Evolutionary conservation across 2,888 invertebrate species (phyloP).

Genomic region (Philereme vetulata): DNA sequence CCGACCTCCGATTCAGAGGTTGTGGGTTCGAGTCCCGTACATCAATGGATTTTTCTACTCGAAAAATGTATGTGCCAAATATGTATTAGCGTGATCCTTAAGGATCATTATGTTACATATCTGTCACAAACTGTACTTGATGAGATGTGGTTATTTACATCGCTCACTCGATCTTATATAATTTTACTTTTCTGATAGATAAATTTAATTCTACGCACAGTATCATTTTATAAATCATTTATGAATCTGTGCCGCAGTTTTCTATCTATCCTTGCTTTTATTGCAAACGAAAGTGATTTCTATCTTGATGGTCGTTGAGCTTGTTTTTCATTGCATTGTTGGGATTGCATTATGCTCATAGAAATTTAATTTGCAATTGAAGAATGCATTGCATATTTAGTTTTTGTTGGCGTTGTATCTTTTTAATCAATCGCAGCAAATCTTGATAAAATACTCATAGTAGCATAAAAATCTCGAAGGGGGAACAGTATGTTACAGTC

Average conservation of each 20-base stretch:
- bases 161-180: not conserved
- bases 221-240: constrained; percentile 55
- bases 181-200: constrained; percentile 33
- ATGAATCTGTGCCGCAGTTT: constrained; percentile 50
- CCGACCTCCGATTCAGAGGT: no score
- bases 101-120: no score
- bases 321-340: constrained; percentile 32
- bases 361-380: constrained; percentile 47
- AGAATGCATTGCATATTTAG: constrained; percentile 33
- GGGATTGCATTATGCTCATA: constrained; percentile 36
- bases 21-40: no score
- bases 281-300: constrained; percentile 48
- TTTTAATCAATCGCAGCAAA: constrained; percentile 21
- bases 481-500: no score
- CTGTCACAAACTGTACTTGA: no score
- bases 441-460: no score
- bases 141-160: no score
- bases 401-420: constrained; percentile 28
- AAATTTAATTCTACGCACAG: constrained; percentile 41
- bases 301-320: constrained; percentile 42
- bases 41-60: no score
- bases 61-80: no score
- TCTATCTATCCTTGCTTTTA: constrained; percentile 23
- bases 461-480: no score
- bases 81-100: constrained; percentile 13